These are phyloP conservation scores for Luscinia megarhynchos DNA, from an alignment of 2,797 vertebrate species.

Conservation along the genomic window DNA sequence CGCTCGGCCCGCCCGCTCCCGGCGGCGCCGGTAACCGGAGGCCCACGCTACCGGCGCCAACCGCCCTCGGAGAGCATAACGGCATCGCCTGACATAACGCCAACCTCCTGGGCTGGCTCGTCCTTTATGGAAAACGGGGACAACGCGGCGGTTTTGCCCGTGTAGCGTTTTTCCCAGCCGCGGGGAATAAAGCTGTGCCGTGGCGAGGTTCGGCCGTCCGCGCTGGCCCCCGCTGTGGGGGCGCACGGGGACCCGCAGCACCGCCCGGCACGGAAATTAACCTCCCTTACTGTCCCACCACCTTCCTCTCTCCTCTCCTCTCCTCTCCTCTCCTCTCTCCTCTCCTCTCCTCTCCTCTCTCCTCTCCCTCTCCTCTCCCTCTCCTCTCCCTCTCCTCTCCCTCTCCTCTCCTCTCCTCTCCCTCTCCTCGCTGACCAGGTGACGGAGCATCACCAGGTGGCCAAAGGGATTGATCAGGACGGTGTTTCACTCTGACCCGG, in stretches of 20 bases:
- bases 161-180: background rate
- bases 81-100: fast-evolving
- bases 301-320: too few species aligned
- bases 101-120: too few species aligned
- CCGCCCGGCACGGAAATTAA: background rate
- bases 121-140: background rate
- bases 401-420: too few species aligned
- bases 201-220: background rate
- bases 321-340: too few species aligned
- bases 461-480: fast-evolving
- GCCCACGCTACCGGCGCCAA: too few species aligned
- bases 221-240: too few species aligned
- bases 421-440: background rate
- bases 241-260: background rate
- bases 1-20: background rate
- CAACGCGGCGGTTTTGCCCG: fast-evolving
- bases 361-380: too few species aligned
- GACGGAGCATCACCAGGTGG: fast-evolving
- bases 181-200: background rate
- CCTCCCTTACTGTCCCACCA: too few species aligned
- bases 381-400: too few species aligned
- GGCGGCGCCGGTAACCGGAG: too few species aligned
- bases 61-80: background rate
- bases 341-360: too few species aligned
- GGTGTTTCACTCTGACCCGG: fast-evolving